Evolutionary conservation across 2,113 vertebrate species (phyloP).

Genomic region (Eclectus roratus): DNA sequence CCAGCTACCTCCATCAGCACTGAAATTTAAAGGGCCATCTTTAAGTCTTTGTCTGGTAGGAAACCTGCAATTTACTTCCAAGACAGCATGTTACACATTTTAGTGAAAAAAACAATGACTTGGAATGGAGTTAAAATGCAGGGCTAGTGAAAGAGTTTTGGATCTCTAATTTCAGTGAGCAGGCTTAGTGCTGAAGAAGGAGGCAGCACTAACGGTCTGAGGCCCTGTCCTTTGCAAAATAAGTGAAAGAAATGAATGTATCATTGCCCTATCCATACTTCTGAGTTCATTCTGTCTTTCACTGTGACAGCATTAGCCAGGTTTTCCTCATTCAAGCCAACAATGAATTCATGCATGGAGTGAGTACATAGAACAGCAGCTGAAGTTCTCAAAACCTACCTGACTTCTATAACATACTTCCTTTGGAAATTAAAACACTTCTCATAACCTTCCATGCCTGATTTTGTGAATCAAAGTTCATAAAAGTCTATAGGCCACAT

Average conservation of each 20-base stretch:
- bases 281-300: background rate
- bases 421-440: background rate
- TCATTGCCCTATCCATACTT: background rate
- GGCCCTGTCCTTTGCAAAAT: background rate
- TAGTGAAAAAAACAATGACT: background rate
- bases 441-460: background rate
- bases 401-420: background rate
- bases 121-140: background rate
- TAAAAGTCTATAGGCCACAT: background rate
- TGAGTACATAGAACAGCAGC: background rate
- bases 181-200: background rate
- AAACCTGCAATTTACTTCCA: background rate
- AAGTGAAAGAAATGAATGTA: background rate
- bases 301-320: background rate
- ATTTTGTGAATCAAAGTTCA: background rate
- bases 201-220: background rate
- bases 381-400: background rate
- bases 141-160: background rate
- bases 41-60: background rate
- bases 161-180: background rate
- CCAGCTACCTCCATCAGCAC: background rate
- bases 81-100: background rate
- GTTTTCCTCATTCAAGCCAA: background rate
- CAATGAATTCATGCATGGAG: background rate
- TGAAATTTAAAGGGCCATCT: background rate